Base-by-base conservation (phyloP, 2,113 vertebrate species). In the Stomatorhinus ivindoensis region DNA sequence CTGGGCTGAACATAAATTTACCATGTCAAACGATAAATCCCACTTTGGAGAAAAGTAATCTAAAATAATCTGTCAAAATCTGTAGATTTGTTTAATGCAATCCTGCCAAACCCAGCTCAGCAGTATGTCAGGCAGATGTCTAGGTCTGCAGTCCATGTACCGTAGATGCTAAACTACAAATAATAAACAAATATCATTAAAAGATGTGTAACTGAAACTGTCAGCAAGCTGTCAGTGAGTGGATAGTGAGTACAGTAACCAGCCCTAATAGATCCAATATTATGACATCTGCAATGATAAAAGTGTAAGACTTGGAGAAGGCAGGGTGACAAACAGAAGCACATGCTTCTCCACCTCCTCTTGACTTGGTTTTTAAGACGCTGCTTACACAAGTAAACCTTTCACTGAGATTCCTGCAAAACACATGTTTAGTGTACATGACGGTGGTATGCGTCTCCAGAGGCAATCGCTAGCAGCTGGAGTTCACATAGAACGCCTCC, bases 211-310 rank as follows among this genome's bases (percentile, higher is more conserved):
- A 35, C 48, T 87, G 86, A 27, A 87, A 10, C 50, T 39, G 27
- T 39, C 48, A 87, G 31, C 48, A 55, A 15, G 48, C 86, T 87
- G 48, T 42, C 86, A 53, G 27, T 31, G 7, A 87, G n/a, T 31
- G 48, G 61, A 35, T 61, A 58, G 86, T 27, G 19, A 44, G 21
- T 87, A 61, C 55, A 61, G 87, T 87, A 35, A 65, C 35, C 87
- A 87, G 13, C 50, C n/a, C n/a, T 53, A 65, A 42, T 61, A 42
- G 51, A 61, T 44, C 87, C 19, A 65, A 44, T 87, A 87, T 84
- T 80, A 80, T 86, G 46, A 48, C 85, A 86, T 53, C 48, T 53
- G 10, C 44, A n/a, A 53, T 53, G 85, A 86, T 86, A 87, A 87
- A 87, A 51, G 73, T 85, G 46, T 48, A 15, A 80, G 73, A 21